phyloP scores from a whole-genome alignment of 2,888 invertebrate genomes.

The Drosophila acutilabella region DNA sequence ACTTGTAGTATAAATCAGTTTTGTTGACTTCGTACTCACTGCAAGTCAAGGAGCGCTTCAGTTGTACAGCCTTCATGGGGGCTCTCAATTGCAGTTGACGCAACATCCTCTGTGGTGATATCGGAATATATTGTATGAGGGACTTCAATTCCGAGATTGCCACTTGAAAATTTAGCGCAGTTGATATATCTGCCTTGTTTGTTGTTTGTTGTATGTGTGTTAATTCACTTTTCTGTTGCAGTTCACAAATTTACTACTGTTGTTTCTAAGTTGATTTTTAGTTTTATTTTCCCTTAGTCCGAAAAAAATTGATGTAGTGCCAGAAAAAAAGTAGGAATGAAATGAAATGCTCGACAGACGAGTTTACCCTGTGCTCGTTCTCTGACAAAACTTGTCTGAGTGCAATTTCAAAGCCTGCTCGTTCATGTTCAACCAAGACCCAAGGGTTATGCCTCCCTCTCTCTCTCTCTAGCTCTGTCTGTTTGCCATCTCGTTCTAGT shows the following conservation, averaged over 20 bases:
- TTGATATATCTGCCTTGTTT: constrained; percentile 28
- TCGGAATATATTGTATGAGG: constrained; percentile 13
- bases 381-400: constrained; percentile 43
- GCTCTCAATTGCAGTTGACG: constrained; percentile 47
- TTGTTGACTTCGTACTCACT: constrained; percentile 31
- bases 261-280: constrained; percentile 45
- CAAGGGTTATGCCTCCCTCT: constrained; percentile 6
- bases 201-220: constrained; percentile 4
- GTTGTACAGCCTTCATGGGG: constrained; percentile 27
- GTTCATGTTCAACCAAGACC: constrained; percentile 21
- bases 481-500: background rate
- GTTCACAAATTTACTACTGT: constrained; percentile 49
- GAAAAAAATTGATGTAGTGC: constrained; percentile 58
- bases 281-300: constrained; percentile 46
- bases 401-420: constrained; percentile 63
- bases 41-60: constrained; percentile 36
- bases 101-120: constrained; percentile 39
- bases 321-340: constrained; percentile 54
- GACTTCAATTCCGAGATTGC: constrained; percentile 32
- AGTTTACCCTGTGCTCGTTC: constrained; percentile 31
- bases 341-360: constrained; percentile 54
- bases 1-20: background rate
- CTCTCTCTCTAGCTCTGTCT: background rate
- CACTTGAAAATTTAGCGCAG: constrained; percentile 45
- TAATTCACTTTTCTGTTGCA: constrained; percentile 44